Conservation (phyloP, 2,113 vertebrate species). For the Helogale parvula region DNA sequence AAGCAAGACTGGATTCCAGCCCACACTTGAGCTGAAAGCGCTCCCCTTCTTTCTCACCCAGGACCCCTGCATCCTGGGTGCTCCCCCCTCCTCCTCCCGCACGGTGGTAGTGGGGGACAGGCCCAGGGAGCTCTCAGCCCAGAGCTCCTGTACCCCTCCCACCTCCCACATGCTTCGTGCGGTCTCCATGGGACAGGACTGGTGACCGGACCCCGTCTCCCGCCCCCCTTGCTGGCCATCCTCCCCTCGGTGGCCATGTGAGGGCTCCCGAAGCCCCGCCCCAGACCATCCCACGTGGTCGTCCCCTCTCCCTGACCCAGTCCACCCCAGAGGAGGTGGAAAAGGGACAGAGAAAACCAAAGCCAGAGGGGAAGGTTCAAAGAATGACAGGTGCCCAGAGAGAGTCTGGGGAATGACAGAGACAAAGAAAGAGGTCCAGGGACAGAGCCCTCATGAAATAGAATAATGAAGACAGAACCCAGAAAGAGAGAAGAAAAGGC, state of each 20-base stretch:
- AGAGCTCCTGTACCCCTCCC: not conserved
- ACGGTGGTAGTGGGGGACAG: too few relatives aligned
- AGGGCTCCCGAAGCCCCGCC: not conserved
- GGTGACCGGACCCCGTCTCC: not conserved
- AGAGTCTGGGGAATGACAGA: not conserved
- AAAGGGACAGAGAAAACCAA: not conserved
- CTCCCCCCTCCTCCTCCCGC: not conserved
- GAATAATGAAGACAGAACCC: not conserved
- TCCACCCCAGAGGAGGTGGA: not conserved
- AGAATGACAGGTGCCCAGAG: not conserved
- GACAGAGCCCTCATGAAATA: not conserved
- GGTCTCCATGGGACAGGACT: not conserved
- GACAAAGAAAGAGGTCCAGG: not conserved
- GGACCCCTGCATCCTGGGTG: not conserved
- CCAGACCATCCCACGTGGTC: not conserved
- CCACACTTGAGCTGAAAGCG: not conserved
- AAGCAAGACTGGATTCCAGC: not conserved
- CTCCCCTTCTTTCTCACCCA: not conserved
- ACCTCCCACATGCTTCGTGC: not conserved
- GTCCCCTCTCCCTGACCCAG: not conserved
- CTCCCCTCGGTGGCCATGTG: fast-evolving
- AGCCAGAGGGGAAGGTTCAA: not conserved
- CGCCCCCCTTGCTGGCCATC: not conserved
- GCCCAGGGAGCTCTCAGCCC: not conserved
- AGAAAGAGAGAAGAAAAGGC: not conserved